A percentile compares a stretch with the other conserved stretches of the same genome.
Evolutionary conservation across 2,113 vertebrate genomes (phyloP).

Genomic region (Anhinga anhinga): DNA sequence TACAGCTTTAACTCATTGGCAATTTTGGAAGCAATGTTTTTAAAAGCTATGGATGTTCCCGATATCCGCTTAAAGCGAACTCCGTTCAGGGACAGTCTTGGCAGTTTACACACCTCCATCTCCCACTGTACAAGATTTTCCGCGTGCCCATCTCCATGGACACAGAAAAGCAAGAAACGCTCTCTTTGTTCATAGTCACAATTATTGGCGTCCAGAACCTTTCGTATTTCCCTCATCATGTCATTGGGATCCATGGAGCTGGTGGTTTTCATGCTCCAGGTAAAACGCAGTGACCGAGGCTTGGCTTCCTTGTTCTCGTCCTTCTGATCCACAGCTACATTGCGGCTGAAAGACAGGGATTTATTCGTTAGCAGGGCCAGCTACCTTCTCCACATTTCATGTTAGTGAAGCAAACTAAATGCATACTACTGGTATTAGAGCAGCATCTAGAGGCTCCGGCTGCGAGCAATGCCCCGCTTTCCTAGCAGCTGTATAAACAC

Average conservation of each 20-base stretch:
- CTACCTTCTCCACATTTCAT: neutral
- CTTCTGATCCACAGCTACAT: constrained; percentile 95
- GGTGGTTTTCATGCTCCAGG: constrained; percentile 99
- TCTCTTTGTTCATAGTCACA: constrained; percentile 97
- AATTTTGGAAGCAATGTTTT: constrained; percentile 99
- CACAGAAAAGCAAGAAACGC: constrained; percentile 94
- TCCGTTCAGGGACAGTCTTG: constrained; percentile 96
- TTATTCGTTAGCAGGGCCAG: neutral
- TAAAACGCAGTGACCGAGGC: constrained; percentile 95
- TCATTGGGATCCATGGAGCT: constrained; percentile 95
- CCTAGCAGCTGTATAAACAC: neutral
- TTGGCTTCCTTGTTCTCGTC: constrained; percentile 94
- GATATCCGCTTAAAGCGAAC: constrained; percentile 98
- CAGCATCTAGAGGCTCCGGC: neutral
- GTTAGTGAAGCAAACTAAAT: neutral
- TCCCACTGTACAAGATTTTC: constrained; percentile 98
- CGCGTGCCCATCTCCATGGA: constrained; percentile 90
- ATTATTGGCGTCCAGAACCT: constrained; percentile 96
- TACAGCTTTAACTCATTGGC: constrained; percentile 99
- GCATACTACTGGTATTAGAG: neutral
- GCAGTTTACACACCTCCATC: constrained; percentile 99
- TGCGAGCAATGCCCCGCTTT: neutral
- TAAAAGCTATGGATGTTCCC: constrained; percentile 98
- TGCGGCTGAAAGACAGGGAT: constrained; percentile 85
- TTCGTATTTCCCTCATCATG: constrained; percentile 97